Evolutionary conservation across 2,797 vertebrate genomes (phyloP).

Genomic region (Triplophysa bombifrons): DNA sequence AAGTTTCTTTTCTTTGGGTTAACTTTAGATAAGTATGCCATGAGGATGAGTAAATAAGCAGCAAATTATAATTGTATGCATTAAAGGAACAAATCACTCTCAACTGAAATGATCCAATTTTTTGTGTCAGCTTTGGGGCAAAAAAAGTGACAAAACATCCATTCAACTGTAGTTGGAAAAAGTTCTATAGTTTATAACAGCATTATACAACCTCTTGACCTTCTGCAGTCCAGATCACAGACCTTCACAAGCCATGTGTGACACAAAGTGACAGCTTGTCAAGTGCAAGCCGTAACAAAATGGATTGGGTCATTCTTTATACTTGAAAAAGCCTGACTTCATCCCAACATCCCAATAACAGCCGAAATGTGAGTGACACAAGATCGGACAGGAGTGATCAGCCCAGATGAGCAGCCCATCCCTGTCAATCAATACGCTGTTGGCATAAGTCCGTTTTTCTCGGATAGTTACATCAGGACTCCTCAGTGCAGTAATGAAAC

Average conservation of each 20-base stretch:
- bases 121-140: too few species aligned
- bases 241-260: neutral
- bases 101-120: too few species aligned
- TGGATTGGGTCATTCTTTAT: neutral
- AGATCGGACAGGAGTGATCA: slow-evolving; percentile 14
- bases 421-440: slow-evolving; percentile 40
- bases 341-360: slow-evolving; percentile 11
- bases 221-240: neutral
- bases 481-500: slow-evolving; percentile 23
- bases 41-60: too few species aligned
- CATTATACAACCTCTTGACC: neutral
- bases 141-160: too few species aligned
- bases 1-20: too few species aligned
- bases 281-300: slow-evolving; percentile 5
- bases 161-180: neutral
- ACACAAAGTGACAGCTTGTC: slow-evolving; percentile 3
- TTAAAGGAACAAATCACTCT: too few species aligned
- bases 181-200: neutral
- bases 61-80: too few species aligned
- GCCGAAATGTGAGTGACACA: neutral
- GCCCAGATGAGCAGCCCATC: slow-evolving; percentile 12
- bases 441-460: slow-evolving; percentile 27
- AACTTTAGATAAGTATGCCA: too few species aligned
- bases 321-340: slow-evolving; percentile 8
- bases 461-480: neutral